Evolutionary conservation across 1,140 invertebrate species (phyloP).

Genomic region (Tribolium madens): DNA sequence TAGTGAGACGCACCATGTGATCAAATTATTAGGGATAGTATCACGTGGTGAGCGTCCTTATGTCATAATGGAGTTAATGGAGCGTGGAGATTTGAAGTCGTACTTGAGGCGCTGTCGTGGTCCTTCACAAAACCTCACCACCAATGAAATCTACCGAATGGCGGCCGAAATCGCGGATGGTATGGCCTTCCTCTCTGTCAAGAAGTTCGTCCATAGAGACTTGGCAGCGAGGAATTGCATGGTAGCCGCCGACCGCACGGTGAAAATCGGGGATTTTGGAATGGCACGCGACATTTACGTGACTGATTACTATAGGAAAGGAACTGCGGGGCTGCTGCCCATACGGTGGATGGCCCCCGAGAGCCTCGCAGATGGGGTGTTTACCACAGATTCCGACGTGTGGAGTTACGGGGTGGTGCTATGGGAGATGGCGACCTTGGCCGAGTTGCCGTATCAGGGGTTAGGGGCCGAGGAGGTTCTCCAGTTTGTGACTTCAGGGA

Average conservation of each 20-base stretch:
- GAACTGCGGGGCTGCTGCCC: constrained; percentile 72
- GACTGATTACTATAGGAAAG: constrained; percentile 81
- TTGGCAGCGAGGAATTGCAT: constrained; percentile 85
- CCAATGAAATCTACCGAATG: constrained; percentile 70
- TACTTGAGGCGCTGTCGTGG: constrained; percentile 70
- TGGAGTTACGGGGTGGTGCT: constrained; percentile 83
- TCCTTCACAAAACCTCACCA: constrained; percentile 59
- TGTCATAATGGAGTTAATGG: constrained; percentile 85
- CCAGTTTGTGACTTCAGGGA: constrained; percentile 75
- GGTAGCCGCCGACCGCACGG: constrained; percentile 75
- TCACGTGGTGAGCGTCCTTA: constrained; percentile 74
- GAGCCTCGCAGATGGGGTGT: constrained; percentile 79
- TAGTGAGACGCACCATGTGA: constrained; percentile 71
- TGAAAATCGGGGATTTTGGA: constrained; percentile 81
- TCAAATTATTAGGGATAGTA: constrained; percentile 79
- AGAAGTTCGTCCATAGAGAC: constrained; percentile 83
- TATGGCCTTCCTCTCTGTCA: constrained; percentile 80
- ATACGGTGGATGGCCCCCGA: constrained; percentile 88
- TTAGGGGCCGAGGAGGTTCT: constrained; percentile 74
- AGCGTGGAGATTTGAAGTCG: constrained; percentile 78
- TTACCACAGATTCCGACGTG: constrained; percentile 79
- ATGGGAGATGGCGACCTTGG: constrained; percentile 83
- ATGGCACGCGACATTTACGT: constrained; percentile 81
- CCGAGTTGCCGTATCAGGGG: constrained; percentile 83
- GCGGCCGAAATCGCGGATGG: constrained; percentile 84